Evolutionary conservation across 2,797 vertebrate species (phyloP).

Genomic region (Jordanella pulchra): DNA sequence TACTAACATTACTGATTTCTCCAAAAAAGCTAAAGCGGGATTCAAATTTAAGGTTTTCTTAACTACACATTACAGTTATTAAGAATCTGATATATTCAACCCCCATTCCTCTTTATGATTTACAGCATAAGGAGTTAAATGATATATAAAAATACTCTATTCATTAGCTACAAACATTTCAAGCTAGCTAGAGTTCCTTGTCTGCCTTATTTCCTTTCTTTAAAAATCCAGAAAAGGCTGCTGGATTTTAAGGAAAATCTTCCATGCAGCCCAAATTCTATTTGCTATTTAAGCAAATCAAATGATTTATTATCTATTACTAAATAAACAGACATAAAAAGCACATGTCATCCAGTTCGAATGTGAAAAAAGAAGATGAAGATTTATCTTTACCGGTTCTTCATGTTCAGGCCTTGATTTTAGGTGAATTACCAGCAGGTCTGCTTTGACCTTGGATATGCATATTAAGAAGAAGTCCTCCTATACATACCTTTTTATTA

Average conservation of each 20-base stretch:
- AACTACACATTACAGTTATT: too few relatives aligned
- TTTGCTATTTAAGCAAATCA: slow-evolving; percentile 1
- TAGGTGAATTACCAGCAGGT: slow-evolving; percentile 31
- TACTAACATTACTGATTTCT: too few relatives aligned
- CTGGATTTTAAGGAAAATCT: slow-evolving; percentile 9
- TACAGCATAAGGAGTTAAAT: neutral
- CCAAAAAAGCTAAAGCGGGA: too few relatives aligned
- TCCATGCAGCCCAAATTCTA: neutral
- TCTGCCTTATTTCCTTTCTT: neutral
- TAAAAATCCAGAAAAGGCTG: neutral
- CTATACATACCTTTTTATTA: slow-evolving; percentile 18
- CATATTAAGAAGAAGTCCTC: slow-evolving; percentile 22
- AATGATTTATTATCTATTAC: slow-evolving; percentile 4
- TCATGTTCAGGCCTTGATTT: slow-evolving; percentile 11
- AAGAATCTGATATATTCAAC: too few relatives aligned
- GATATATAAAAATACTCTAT: neutral
- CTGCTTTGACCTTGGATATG: slow-evolving; percentile 68
- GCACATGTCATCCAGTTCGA: slow-evolving; percentile 12
- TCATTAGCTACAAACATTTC: neutral
- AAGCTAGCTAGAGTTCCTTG: neutral
- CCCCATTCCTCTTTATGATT: neutral
- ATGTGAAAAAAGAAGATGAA: neutral
- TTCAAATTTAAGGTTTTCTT: too few relatives aligned
- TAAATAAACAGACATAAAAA: slow-evolving; percentile 19
- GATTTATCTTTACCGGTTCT: slow-evolving; percentile 3